phyloP scores from a whole-genome alignment of 2,888 invertebrate genomes.

The Himalopsyche kuldschensis region DNA sequence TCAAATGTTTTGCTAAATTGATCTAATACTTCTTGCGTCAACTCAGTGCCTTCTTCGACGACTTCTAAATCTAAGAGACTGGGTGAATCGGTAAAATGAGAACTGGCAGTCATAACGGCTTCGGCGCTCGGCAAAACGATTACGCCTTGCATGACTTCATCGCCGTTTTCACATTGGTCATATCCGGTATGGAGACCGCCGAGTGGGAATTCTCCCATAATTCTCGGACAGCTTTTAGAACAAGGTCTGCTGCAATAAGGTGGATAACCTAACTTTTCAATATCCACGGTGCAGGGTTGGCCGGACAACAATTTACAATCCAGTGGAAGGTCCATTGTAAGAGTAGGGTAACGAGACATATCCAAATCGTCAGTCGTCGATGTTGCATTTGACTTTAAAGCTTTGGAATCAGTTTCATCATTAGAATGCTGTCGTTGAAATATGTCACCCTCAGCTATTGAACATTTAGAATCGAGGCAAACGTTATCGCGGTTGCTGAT shows the following conservation, averaged over 20 bases:
- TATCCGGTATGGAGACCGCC: slow-evolving; percentile 22
- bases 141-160: slow-evolving; percentile 38
- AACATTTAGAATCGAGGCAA: too few relatives aligned
- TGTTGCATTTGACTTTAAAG: neutral
- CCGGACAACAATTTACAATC: neutral
- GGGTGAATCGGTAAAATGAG: slow-evolving; percentile 33
- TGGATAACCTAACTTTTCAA: slow-evolving; percentile 32
- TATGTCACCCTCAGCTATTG: neutral
- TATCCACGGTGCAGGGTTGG: slow-evolving; percentile 21
- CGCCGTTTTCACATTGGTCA: slow-evolving; percentile 29
- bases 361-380: neutral
- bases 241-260: slow-evolving; percentile 33
- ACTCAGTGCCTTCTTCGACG: slow-evolving; percentile 4
- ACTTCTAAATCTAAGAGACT: slow-evolving; percentile 13
- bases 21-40: neutral
- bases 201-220: slow-evolving; percentile 13
- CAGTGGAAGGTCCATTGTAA: neutral
- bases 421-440: neutral
- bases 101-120: slow-evolving; percentile 36
- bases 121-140: slow-evolving; percentile 42
- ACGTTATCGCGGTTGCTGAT: too few relatives aligned
- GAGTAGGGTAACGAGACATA: neutral
- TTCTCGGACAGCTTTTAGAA: slow-evolving; percentile 22
- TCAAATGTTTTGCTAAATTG: neutral
- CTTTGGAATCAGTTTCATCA: neutral